phyloP scores from a whole-genome alignment of 2,113 vertebrate genomes.

The Rattus norvegicus region GRCr8 NC_086023.1:79050001-79050500 shows the following conservation, averaged over 20 bases:
- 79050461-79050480: not conserved
- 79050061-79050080: not conserved
- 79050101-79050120: not conserved
- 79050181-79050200: not conserved
- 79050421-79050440: not conserved
- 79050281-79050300: conserved; percentile 41
- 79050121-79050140: not conserved
- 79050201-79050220: not conserved
- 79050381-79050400: not conserved
- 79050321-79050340: conserved; percentile 3
- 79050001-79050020: not conserved
- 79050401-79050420: not conserved
- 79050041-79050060: not conserved
- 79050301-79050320: not conserved
- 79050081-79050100: not conserved
- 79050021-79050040: conserved; percentile 19
- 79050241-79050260: not conserved
- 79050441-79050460: not conserved
- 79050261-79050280: not conserved
- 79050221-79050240: not conserved
- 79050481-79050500: not conserved
- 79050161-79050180: not conserved
- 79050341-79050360: not conserved
- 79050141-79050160: not conserved
- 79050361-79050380: not conserved